Base-by-base conservation (phyloP, 2,888 invertebrate genomes). In the Macrophya annulata region DNA sequence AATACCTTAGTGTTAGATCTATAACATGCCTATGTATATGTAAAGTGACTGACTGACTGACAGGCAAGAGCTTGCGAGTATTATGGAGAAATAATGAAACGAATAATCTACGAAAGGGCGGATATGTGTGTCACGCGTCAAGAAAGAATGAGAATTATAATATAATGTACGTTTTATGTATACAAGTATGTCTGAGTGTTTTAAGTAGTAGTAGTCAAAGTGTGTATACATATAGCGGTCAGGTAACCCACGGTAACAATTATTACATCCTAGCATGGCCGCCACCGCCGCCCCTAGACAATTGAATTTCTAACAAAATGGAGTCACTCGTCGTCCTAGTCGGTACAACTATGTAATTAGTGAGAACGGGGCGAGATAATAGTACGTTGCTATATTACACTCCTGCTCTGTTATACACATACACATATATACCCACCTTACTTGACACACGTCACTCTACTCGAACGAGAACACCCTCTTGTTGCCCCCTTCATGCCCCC, bases 301-400 rank as follows among this genome's bases (percentile, higher is more conserved):
- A 83, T 83, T 83, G 83, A 68, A 83, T 83, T 81, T 81, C 81
- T 43, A 43, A 81, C 81, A 62, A 81, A 81, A 81, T 81, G 59
- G 62, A 59, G 81, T 81, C 83, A 40, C 31, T 83, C 68, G 68
- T 83, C 51, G 83, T 37, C 81, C 40, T 51, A 21, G 81, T 9
- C 81, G 62, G 62, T 25, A 31, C 40, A 21, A 62, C 83, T 37
- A 37, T 83, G 83, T 83, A 83, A 83, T 83, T 83, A 83, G 83
- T 71, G 83, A 48, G 68, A 71, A 68, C 68, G 68, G 81, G 81
- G 81, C 81, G 62, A 81, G 62, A 81, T 81, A 62, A 81, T 55
- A 43, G 77, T 21, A 81, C 81, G 62, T 81, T 59, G 74, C 74
- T 74, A n/a, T 45, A 74, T 74, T 74, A 74, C 43, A 25, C 21